Conservation (phyloP, 2,797 vertebrate species). For the Percopsis omiscomaycus region DNA sequence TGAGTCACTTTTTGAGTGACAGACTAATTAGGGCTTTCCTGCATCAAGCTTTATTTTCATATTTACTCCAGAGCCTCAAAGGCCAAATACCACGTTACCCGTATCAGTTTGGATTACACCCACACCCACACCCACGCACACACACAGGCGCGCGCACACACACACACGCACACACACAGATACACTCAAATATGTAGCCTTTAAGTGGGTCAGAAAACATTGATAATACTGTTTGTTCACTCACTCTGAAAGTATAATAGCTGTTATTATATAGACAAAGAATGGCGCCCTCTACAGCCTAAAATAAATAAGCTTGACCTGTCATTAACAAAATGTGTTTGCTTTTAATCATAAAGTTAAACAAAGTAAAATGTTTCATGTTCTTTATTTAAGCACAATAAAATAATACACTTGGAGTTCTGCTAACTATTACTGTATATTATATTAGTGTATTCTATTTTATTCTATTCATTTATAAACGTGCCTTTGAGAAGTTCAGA, state of each 20-base stretch:
- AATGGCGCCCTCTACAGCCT: conserved; percentile 63
- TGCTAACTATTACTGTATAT: no score
- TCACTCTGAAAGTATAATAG: neutral
- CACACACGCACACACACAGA: conserved; percentile 2
- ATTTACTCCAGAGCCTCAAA: conserved; percentile 71
- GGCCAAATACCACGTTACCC: conserved; percentile 36
- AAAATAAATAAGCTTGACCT: neutral
- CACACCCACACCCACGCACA: conserved; percentile 5
- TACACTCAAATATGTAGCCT: conserved; percentile 2
- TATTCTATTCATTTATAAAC: no score
- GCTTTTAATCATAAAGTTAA: no score
- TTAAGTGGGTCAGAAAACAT: conserved; percentile 24
- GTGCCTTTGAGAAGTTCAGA: no score
- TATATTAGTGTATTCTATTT: no score
- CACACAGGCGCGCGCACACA: conserved; percentile 2
- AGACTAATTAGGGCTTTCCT: conserved; percentile 76
- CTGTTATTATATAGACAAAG: conserved; percentile 23
- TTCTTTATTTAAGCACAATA: no score
- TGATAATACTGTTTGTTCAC: conserved; percentile 22
- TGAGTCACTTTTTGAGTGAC: conserved; percentile 64
- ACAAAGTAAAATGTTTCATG: no score
- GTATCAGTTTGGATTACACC: conserved; percentile 32
- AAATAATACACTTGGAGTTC: no score
- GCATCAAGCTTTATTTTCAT: conserved; percentile 75
- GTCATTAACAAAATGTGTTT: neutral